These are phyloP conservation scores for Mixornis gularis DNA, from an alignment of 2,113 vertebrate species.

Conservation along the genomic window DNA sequence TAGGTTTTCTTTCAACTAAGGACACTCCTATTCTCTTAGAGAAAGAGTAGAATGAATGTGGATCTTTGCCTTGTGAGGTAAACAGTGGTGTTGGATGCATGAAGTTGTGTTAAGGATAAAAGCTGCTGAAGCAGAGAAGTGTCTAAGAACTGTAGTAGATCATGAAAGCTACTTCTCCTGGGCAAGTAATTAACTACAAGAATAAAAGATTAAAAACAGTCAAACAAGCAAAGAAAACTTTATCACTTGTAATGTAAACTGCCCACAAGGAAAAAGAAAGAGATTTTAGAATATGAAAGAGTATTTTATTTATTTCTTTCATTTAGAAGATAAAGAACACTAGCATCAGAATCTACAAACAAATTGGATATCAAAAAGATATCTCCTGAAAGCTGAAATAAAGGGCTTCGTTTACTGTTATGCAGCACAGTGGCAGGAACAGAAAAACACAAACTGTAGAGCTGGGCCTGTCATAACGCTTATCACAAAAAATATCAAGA, in stretches of 20 bases:
- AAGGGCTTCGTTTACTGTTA: neutral
- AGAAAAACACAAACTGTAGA: fast-evolving
- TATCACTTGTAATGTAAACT: neutral
- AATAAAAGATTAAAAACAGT: neutral
- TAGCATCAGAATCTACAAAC: neutral
- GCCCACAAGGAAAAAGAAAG: neutral
- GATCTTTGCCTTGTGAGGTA: neutral
- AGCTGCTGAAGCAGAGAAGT: neutral
- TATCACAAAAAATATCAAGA: neutral
- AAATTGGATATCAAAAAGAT: neutral
- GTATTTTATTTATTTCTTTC: neutral
- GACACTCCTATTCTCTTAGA: neutral
- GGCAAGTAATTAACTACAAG: neutral
- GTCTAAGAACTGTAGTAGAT: neutral
- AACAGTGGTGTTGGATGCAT: neutral
- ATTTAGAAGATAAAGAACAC: neutral
- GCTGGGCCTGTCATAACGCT: neutral
- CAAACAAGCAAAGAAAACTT: neutral
- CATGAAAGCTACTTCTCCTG: neutral
- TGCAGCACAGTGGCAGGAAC: neutral
- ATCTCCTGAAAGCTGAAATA: neutral
- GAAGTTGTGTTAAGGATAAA: neutral
- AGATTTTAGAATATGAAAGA: neutral
- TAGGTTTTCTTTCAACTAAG: neutral
- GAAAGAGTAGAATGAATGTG: neutral